Conservation (phyloP, 2,113 vertebrate genomes). For the rat (Rattus norvegicus) region DNA sequence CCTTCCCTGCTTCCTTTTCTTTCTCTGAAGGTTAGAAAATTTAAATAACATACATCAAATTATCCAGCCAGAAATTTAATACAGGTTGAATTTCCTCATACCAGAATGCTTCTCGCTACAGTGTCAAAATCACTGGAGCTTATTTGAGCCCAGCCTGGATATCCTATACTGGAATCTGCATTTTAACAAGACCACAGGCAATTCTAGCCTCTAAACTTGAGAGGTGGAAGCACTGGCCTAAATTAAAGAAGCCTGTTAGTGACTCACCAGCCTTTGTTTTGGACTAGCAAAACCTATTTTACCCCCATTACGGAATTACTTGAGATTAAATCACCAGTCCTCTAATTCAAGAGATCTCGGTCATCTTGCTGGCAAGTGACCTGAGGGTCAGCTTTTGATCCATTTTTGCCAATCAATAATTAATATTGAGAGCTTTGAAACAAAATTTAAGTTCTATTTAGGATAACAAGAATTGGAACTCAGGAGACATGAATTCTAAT, state of each 20-base stretch:
- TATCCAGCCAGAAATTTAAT: not conserved
- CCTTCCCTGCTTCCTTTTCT: fast-evolving
- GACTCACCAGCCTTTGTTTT: not conserved
- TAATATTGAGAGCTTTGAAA: not conserved
- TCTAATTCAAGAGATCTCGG: not conserved
- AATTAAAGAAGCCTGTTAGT: not conserved
- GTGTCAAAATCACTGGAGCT: not conserved
- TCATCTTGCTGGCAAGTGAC: not conserved
- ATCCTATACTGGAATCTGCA: not conserved
- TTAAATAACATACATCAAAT: not conserved
- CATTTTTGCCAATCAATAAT: not conserved
- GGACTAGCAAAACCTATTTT: not conserved
- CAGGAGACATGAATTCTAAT: not conserved
- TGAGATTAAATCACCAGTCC: not conserved
- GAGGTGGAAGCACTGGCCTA: not conserved
- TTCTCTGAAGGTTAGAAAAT: not conserved
- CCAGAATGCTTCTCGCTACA: not conserved
- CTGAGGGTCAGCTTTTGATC: not conserved
- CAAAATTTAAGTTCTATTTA: not conserved
- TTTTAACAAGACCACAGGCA: not conserved
- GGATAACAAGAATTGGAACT: not conserved
- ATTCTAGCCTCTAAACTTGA: not conserved
- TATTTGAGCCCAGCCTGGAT: not conserved
- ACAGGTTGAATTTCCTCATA: not conserved
- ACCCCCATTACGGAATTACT: not conserved